Conservation (phyloP, 2,797 vertebrate species). For the Melanotaenia boesemani region DNA sequence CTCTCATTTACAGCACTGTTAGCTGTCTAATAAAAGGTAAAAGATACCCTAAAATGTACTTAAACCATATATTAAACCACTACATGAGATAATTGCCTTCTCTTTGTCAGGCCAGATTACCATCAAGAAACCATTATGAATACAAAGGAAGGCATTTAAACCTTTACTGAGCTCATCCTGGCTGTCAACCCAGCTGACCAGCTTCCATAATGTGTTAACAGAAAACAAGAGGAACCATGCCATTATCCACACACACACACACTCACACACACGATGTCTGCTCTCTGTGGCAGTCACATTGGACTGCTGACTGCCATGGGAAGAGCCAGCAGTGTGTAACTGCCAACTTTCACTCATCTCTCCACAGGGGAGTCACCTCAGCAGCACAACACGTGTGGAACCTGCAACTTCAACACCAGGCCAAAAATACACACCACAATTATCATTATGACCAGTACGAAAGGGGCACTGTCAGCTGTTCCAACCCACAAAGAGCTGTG, state of each 20-base stretch:
- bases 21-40: neutral
- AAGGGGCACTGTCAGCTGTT: neutral
- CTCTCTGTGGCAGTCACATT: conserved; percentile 23
- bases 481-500: neutral
- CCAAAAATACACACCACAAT: conserved; percentile 14
- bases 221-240: neutral
- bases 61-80: neutral
- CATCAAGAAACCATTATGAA: neutral
- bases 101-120: neutral
- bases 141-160: neutral
- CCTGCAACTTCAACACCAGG: conserved; percentile 30
- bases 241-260: neutral
- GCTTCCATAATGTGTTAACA: conserved; percentile 8
- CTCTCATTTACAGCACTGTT: neutral
- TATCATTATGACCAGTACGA: neutral
- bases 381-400: conserved; percentile 61
- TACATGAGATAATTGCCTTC: neutral
- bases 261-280: neutral
- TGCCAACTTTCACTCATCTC: conserved; percentile 66
- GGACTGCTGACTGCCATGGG: conserved; percentile 28
- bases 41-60: neutral
- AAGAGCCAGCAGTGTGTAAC: conserved; percentile 36
- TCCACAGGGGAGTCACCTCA: conserved; percentile 48
- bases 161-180: neutral
- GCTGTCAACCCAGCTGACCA: neutral